These are phyloP conservation scores for Platichthys flesus DNA, from an alignment of 2,113 vertebrate species.

Conservation along the genomic window DNA sequence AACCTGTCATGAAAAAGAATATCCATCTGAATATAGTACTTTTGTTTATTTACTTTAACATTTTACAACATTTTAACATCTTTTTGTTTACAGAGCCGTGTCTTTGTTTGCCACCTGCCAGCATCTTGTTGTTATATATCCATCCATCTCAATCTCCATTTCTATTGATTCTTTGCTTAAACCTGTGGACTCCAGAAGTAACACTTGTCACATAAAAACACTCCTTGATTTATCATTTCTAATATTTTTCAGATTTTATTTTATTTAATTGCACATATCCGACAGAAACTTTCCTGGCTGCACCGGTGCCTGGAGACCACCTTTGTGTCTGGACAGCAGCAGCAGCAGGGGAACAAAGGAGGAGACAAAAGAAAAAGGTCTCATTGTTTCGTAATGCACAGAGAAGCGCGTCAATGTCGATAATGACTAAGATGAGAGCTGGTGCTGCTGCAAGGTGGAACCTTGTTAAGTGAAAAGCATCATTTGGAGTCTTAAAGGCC, in stretches of 20 bases:
- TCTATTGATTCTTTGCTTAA: not conserved
- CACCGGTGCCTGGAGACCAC: slow-evolving; percentile 26
- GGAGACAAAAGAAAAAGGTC: slow-evolving; percentile 42
- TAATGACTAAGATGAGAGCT: not conserved
- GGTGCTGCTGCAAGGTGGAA: not conserved
- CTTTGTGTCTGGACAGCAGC: slow-evolving; percentile 72
- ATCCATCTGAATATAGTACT: no score
- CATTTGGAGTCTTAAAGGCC: not conserved
- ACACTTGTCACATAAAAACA: not conserved
- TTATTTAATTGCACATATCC: not conserved
- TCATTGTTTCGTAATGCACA: slow-evolving; percentile 39
- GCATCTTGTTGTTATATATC: not conserved
- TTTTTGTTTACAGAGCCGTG: not conserved
- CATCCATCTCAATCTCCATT: not conserved
- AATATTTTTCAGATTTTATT: not conserved
- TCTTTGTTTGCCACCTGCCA: not conserved
- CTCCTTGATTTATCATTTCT: not conserved
- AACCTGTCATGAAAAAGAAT: no score
- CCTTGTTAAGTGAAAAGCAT: not conserved
- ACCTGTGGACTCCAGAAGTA: not conserved
- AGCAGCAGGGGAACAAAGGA: slow-evolving; percentile 63
- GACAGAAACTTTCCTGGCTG: slow-evolving; percentile 52
- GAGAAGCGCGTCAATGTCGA: slow-evolving; percentile 18
- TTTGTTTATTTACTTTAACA: not conserved
- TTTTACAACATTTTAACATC: not conserved